phyloP scores from a whole-genome alignment of 2,888 invertebrate genomes.

The Sinohyriopsis cumingii region DNA sequence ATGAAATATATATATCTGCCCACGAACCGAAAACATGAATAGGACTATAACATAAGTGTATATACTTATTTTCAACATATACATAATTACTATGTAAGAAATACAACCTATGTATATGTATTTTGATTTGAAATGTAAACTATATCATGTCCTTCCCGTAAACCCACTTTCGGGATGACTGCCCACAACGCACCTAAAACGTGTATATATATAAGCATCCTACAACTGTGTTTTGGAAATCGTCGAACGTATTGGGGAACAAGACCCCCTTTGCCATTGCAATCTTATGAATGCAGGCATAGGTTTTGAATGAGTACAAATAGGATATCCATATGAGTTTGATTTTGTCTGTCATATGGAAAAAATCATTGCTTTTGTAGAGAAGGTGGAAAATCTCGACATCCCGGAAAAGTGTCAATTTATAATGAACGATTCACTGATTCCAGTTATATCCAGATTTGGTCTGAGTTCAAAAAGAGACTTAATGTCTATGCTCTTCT shows the following conservation, averaged over 20 bases:
- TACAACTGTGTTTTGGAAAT: conserved; percentile 2
- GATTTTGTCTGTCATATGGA: conserved; percentile 20
- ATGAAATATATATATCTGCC: too few species aligned
- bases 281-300: conserved; percentile 21
- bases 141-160: too few species aligned
- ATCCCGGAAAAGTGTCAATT: not conserved
- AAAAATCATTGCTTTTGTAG: not conserved
- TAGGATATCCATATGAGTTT: conserved; percentile 24
- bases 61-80: too few species aligned
- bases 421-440: conserved; percentile 6
- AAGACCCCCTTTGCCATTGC: conserved; percentile 13
- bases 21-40: too few species aligned
- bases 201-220: conserved; percentile 3
- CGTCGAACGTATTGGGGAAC: conserved; percentile 13
- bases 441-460: conserved; percentile 7
- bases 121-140: too few species aligned
- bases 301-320: conserved; percentile 17
- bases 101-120: too few species aligned
- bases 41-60: too few species aligned
- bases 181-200: too few species aligned
- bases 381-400: not conserved
- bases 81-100: too few species aligned
- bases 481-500: conserved; percentile 7
- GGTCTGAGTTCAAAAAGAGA: not conserved
- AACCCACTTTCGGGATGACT: too few species aligned